Evolutionary conservation across 2,797 vertebrate species (phyloP).

Genomic region (Carduelis carduelis): DNA sequence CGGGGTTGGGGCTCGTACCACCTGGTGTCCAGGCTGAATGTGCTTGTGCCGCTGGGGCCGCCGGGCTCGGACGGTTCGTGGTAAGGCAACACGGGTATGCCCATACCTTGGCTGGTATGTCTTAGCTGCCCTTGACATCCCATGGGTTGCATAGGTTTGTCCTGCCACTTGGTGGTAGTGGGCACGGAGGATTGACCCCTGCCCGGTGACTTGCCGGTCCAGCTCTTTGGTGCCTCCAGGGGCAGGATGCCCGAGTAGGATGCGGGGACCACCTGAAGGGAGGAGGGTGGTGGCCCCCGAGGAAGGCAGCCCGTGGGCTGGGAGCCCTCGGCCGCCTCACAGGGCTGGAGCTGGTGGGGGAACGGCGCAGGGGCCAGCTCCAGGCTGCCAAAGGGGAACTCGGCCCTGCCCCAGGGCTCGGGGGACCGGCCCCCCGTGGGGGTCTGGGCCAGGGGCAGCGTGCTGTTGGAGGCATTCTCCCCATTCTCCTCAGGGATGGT

Average conservation of each 20-base stretch:
- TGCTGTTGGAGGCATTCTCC: conserved; percentile 92
- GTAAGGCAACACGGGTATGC: conserved; percentile 99
- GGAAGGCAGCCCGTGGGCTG: conserved; percentile 84
- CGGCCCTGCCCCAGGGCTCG: conserved; percentile 92
- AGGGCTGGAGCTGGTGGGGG: conserved; percentile 88
- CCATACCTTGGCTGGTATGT: conserved; percentile 99
- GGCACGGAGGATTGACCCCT: conserved; percentile 75
- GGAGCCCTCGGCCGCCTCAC: conserved; percentile 87
- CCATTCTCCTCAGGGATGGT: conserved; percentile 94
- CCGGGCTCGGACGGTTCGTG: conserved; percentile 89
- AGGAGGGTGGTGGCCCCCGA: conserved; percentile 81
- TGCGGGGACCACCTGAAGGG: conserved; percentile 86
- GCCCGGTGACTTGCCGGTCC: conserved; percentile 87
- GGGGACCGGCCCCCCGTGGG: conserved; percentile 90
- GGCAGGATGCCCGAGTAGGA: conserved; percentile 93
- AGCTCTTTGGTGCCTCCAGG: conserved; percentile 92
- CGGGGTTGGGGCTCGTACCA: conserved; percentile 92
- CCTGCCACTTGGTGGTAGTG: conserved; percentile 86
- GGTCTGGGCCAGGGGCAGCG: conserved; percentile 93
- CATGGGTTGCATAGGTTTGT: conserved; percentile 97
- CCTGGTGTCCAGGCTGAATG: conserved; percentile 96
- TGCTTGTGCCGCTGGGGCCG: conserved; percentile 89
- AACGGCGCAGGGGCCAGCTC: conserved; percentile 91
- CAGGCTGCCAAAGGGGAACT: conserved; percentile 91
- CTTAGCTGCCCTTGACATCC: conserved; percentile 97